These are phyloP conservation scores for Marisa cornuarietis DNA, from an alignment of 1,140 invertebrate genomes.

Conservation along the genomic window DNA sequence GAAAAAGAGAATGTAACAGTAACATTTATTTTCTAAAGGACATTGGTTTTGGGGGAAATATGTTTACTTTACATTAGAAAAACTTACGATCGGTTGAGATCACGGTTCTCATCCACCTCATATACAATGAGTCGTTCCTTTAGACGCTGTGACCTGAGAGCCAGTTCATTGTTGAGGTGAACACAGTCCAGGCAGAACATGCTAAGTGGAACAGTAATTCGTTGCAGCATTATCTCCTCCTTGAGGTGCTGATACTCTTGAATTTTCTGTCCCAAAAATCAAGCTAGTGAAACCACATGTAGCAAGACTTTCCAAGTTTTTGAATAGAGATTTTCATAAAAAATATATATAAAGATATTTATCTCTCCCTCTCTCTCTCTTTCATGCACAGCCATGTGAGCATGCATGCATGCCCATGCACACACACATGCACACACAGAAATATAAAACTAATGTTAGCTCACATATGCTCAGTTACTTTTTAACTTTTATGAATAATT, in stretches of 20 bases:
- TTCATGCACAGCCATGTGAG: no score
- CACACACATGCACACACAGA: constrained; percentile 3
- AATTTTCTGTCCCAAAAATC: constrained; percentile 69
- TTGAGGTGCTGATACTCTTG: constrained; percentile 75
- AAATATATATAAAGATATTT: neutral
- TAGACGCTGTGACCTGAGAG: constrained; percentile 72
- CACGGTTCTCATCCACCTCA: constrained; percentile 79
- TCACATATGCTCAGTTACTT: neutral
- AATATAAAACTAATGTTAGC: neutral
- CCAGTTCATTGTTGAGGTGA: constrained; percentile 61
- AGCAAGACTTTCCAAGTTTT: neutral
- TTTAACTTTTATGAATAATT: neutral
- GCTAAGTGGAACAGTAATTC: constrained; percentile 79
- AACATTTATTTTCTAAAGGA: neutral
- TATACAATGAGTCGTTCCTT: constrained; percentile 78
- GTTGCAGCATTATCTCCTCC: constrained; percentile 81
- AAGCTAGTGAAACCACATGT: neutral
- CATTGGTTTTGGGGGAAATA: no score
- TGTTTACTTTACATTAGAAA: neutral
- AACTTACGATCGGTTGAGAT: constrained; percentile 78
- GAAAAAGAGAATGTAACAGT: constrained; percentile 13
- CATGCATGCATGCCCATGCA: no score
- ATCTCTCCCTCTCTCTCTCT: no score
- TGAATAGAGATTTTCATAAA: neutral
- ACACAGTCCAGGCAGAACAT: constrained; percentile 74